Evolutionary conservation across 2,888 invertebrate species (phyloP).

Genomic region (Leucozona laternaria): DNA sequence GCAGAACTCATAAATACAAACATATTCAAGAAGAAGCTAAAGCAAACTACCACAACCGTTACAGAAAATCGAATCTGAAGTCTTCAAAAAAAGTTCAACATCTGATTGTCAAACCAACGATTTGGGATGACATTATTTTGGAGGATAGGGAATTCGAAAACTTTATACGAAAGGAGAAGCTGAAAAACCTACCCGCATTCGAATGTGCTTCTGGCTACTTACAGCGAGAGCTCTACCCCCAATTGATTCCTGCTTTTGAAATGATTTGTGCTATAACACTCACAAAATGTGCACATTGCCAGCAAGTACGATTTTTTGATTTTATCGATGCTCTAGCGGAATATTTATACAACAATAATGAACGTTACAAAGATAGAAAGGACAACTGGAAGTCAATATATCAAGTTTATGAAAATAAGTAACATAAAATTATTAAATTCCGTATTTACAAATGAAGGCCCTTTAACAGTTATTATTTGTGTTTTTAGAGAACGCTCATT

Average conservation of each 20-base stretch:
- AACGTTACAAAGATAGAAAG: background rate
- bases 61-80: background rate
- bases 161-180: background rate
- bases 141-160: conserved; percentile 42
- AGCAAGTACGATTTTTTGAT: conserved; percentile 32
- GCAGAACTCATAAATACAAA: background rate
- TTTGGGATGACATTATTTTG: conserved; percentile 46
- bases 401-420: conserved; percentile 22
- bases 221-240: conserved; percentile 2
- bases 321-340: conserved; percentile 42
- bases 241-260: conserved; percentile 49
- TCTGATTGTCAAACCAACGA: conserved; percentile 8
- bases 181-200: conserved; percentile 22
- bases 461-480: no score
- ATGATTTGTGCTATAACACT: conserved; percentile 33
- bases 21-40: background rate
- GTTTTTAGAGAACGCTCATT: conserved; percentile 5
- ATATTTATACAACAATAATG: conserved; percentile 39
- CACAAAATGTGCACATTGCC: background rate
- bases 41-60: background rate
- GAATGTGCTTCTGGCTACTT: conserved; percentile 24
- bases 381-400: conserved; percentile 38
- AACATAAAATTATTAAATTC: background rate
- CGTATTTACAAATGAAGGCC: background rate
- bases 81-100: background rate